Conservation (phyloP, 2,113 vertebrate species). For the Ailuropoda melanoleuca region DNA sequence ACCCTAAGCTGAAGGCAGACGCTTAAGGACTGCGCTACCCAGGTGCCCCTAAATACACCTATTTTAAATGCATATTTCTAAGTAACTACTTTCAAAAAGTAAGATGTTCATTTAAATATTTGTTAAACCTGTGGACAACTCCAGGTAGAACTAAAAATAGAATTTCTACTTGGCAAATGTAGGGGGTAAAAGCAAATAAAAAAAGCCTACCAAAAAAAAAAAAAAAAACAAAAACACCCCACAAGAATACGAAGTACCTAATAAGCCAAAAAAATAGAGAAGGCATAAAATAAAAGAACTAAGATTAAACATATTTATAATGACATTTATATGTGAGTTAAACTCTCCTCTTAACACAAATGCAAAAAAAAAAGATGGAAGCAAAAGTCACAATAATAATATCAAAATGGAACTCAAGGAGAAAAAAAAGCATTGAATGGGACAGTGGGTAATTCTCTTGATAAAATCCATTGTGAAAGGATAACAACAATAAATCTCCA, state of each 20-base stretch:
- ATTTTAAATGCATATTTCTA: constrained; percentile 5
- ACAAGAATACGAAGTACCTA: not conserved
- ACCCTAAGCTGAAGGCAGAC: too few relatives aligned
- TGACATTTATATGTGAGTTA: not conserved
- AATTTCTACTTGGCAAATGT: not conserved
- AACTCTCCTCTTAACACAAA: not conserved
- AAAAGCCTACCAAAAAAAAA: not conserved
- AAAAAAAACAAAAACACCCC: too few relatives aligned
- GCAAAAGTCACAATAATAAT: not conserved
- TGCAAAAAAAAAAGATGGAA: constrained; percentile 8
- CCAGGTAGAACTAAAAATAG: not conserved
- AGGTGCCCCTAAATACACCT: not conserved
- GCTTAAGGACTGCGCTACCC: too few relatives aligned
- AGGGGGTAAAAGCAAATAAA: not conserved
- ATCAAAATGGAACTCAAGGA: not conserved
- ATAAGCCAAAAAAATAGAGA: not conserved
- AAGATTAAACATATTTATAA: not conserved
- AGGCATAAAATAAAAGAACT: not conserved
- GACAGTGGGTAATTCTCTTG: not conserved
- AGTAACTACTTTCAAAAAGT: not conserved
- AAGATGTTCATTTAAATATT: not conserved
- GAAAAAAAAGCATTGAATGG: not conserved
- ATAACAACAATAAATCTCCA: not conserved
- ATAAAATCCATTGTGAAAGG: not conserved
- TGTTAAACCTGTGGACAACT: not conserved